phyloP scores from a whole-genome alignment of 2,797 vertebrate genomes.

The Phrynocephalus vlangalii region DNA sequence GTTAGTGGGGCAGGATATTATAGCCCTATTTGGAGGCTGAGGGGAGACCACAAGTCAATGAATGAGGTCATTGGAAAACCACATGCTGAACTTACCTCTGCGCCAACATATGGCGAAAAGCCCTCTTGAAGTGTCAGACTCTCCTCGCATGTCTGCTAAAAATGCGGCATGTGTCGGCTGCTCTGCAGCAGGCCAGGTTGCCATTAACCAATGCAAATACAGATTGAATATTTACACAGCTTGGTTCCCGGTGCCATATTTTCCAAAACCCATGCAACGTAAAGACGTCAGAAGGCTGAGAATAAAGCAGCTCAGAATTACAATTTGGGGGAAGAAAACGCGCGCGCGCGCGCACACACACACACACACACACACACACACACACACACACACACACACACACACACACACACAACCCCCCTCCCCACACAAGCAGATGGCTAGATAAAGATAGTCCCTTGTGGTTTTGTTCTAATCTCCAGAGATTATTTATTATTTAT shows the following conservation, averaged over 20 bases:
- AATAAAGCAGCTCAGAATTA: conserved; percentile 32
- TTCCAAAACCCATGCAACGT: conserved; percentile 16
- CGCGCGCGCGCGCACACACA: background rate
- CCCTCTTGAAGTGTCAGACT: background rate
- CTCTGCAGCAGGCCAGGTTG: conserved; percentile 5
- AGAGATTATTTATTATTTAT: background rate
- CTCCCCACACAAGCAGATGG: background rate
- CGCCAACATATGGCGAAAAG: conserved; percentile 29
- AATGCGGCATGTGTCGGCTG: conserved; percentile 18
- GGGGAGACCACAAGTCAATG: conserved; percentile 11
- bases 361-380: background rate
- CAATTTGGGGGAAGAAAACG: background rate
- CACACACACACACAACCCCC: too few relatives aligned
- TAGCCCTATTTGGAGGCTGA: background rate
- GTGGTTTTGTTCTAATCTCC: conserved; percentile 26
- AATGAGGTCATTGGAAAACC: conserved; percentile 27
- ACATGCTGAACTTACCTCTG: conserved; percentile 15
- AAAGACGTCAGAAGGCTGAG: conserved; percentile 33
- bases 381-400: background rate
- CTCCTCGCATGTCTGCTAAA: background rate
- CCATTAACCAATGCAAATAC: conserved; percentile 28
- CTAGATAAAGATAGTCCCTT: background rate
- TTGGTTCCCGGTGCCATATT: conserved; percentile 5
- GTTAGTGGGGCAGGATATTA: background rate
- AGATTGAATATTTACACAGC: conserved; percentile 42